phyloP scores from a whole-genome alignment of 2,797 vertebrate species.

The Acanthiza pusilla region DNA sequence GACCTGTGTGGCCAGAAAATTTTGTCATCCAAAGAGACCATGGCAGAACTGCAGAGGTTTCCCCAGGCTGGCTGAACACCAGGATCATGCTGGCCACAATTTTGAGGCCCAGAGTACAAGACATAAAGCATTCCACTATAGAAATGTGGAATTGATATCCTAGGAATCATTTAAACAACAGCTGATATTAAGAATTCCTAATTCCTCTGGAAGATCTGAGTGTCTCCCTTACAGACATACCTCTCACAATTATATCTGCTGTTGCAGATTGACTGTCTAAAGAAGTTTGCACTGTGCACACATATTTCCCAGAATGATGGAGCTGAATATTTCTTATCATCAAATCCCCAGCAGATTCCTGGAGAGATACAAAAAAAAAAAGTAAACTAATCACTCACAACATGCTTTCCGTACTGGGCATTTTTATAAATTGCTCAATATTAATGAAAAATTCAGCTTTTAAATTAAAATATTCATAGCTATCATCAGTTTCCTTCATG shows the following conservation, averaged over 20 bases:
- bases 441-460: conserved; percentile 42
- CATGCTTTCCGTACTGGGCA: not conserved
- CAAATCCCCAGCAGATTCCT: conserved; percentile 88
- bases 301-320: conserved; percentile 86
- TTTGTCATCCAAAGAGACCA: not conserved
- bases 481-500: conserved; percentile 40
- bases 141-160: not conserved
- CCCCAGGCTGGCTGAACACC: not conserved
- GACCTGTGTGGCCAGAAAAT: not conserved
- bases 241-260: conserved; percentile 85
- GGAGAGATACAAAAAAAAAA: conserved; percentile 1
- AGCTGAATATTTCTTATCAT: conserved; percentile 90
- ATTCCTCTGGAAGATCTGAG: not conserved
- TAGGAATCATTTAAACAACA: not conserved
- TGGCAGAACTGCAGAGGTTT: not conserved
- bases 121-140: not conserved
- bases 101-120: not conserved
- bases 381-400: conserved; percentile 40
- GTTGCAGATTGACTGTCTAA: conserved; percentile 83
- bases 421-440: conserved; percentile 56
- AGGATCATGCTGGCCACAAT: not conserved
- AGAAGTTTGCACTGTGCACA: conserved; percentile 82
- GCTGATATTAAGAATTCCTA: not conserved
- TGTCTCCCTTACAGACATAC: conserved; percentile 63
- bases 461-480: conserved; percentile 53